phyloP scores from a whole-genome alignment of 1,140 invertebrate species.

The Magallana gigas region DNA sequence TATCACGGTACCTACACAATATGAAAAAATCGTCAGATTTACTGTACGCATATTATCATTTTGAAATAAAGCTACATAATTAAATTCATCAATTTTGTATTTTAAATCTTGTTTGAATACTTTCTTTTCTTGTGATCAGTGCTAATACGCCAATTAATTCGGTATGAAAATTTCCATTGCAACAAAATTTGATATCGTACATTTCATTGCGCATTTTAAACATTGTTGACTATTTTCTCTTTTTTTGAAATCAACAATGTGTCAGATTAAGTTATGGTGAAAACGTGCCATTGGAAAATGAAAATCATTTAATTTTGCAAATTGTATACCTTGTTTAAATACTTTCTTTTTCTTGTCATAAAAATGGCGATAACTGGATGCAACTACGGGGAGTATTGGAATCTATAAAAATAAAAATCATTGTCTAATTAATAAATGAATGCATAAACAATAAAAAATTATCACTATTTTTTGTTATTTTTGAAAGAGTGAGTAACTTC shows the following conservation, averaged over 20 bases:
- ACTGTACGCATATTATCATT: no score
- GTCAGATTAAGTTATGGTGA: not conserved
- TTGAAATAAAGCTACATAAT: not conserved
- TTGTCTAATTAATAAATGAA: not conserved
- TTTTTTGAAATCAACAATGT: not conserved
- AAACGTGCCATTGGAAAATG: not conserved
- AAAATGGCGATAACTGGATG: conserved; percentile 8
- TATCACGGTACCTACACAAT: not conserved
- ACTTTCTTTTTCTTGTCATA: conserved; percentile 11
- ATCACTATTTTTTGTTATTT: no score
- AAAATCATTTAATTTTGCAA: not conserved
- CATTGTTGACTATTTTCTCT: no score
- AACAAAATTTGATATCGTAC: no score
- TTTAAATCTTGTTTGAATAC: not conserved
- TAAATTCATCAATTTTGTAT: not conserved
- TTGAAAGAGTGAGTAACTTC: no score
- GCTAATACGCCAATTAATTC: no score
- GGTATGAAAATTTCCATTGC: no score
- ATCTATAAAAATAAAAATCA: not conserved
- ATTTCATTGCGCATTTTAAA: no score
- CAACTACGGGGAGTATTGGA: not conserved
- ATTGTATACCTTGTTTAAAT: conserved; percentile 4
- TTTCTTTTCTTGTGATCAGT: not conserved
- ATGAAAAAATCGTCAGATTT: no score
- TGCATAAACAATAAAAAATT: no score